Evolutionary conservation across 2,888 invertebrate genomes (phyloP), one percentile per base, ranked within the genome.

Genomic region (Xylophagus ater): DNA sequence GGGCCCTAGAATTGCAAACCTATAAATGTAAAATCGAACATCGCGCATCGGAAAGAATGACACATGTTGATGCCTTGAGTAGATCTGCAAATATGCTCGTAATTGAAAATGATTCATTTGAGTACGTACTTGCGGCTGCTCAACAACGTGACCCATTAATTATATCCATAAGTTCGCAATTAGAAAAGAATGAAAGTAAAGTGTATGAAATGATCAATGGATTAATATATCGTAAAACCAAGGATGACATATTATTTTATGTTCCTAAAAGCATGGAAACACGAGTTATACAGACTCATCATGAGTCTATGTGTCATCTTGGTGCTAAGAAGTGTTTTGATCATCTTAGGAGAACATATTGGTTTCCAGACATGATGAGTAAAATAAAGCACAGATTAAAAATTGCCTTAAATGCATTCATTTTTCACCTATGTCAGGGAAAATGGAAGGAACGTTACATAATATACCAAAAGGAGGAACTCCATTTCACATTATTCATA

Each of bases 401-500:
- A 51, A 57, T 5, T 66, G 64, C 41, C 45, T 66, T 1, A 47
- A 57, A 7, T 67, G 63, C 37, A 37, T 61, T 5, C 12, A 47
- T 2, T 52, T 44, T 25, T 57, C 56, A 21, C 48, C 51, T 9
- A 61, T 62, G 42, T 29, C 37, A 0, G 46, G 45, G 0, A 44
- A 47, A 3, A 34, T 34, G 10, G 52, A 54, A 35, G 60, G 61
- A 13, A 45, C 48, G 8, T 38, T 64, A 4, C 53, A 62, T 38
- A 58, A 58, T 1, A 64, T 65, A 19, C 51, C 54, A 14, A 63
- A 64, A 35, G 47, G 54, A 4, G 40, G 50, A 1, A 46, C 51
- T 6, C 63, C 62, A 0, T 59, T 66, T 30, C 54, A 62, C 34
- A 62, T 57, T 0, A 20, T 66, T 15, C 62, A 65, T n/a, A n/a